Conservation (phyloP, 2,797 vertebrate species). For the Protosalanx chinensis region DNA sequence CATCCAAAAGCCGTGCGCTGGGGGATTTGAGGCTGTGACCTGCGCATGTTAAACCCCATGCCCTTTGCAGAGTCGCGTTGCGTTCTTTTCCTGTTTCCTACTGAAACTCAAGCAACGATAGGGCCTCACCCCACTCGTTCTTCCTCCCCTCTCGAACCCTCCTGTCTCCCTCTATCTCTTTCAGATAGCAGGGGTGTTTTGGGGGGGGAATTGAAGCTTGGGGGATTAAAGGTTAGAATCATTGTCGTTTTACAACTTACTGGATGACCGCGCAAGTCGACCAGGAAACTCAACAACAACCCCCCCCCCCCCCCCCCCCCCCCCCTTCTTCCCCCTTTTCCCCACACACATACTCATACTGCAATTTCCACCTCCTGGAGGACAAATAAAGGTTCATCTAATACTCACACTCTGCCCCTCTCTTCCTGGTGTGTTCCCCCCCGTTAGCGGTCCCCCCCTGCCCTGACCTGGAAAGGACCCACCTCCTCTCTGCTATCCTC, state of each 20-base stretch:
- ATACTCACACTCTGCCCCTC: not conserved
- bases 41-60: no score
- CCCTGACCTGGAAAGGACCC: not conserved
- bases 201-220: not conserved
- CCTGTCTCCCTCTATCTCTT: constrained; percentile 1
- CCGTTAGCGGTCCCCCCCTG: not conserved
- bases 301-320: not conserved
- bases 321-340: not conserved
- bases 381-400: no score
- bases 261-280: constrained; percentile 7
- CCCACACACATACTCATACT: not conserved
- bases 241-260: constrained; percentile 25
- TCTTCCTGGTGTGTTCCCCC: not conserved
- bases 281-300: not conserved
- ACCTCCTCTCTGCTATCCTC: not conserved
- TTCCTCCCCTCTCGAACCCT: not conserved
- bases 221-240: constrained; percentile 7
- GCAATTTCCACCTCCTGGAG: no score
- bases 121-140: no score
- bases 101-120: not conserved
- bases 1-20: no score
- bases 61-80: no score
- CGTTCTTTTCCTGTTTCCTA: not conserved
- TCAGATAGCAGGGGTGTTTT: constrained; percentile 6
- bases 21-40: no score